Conservation (phyloP, 1,140 invertebrate genomes). For the Chrysomallon squamiferum region DNA sequence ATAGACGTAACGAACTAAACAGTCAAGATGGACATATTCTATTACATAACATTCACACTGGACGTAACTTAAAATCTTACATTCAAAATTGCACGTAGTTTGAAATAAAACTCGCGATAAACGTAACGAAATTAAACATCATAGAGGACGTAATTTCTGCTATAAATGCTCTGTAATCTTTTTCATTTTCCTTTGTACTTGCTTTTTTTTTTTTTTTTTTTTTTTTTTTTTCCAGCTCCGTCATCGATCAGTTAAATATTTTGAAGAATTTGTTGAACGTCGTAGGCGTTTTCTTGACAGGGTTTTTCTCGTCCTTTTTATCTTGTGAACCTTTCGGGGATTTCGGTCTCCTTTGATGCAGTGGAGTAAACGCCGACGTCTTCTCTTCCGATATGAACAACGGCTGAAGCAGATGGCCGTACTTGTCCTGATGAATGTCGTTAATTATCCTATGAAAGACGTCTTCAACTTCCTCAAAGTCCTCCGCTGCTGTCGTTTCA, state of each 20-base stretch:
- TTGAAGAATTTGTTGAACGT: constrained; percentile 61
- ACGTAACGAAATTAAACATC: too few relatives aligned
- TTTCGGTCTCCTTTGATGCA: constrained; percentile 42
- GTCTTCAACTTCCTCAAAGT: constrained; percentile 57
- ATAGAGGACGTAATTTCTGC: too few relatives aligned
- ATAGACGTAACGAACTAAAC: too few relatives aligned
- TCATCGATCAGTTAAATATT: constrained; percentile 58
- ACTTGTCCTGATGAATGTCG: constrained; percentile 53
- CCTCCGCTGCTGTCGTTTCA: constrained; percentile 62
- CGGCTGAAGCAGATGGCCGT: constrained; percentile 45
- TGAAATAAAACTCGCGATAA: too few relatives aligned
- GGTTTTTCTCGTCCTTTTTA: constrained; percentile 47
- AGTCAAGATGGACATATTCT: too few relatives aligned
- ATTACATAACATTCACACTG: too few relatives aligned
- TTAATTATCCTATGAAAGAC: constrained; percentile 59
- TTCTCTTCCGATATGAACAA: constrained; percentile 56
- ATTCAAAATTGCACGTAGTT: too few relatives aligned
- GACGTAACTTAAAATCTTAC: too few relatives aligned
- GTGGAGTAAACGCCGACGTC: constrained; percentile 17
- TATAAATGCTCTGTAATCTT: too few relatives aligned
- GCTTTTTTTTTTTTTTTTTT: too few relatives aligned
- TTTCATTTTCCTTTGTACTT: too few relatives aligned
- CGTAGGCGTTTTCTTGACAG: constrained; percentile 48
- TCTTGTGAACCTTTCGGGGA: constrained; percentile 39
- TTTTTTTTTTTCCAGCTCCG: too few relatives aligned